These are phyloP conservation scores for Rotaria socialis DNA, from an alignment of 2,888 invertebrate species.

Conservation along the genomic window DNA sequence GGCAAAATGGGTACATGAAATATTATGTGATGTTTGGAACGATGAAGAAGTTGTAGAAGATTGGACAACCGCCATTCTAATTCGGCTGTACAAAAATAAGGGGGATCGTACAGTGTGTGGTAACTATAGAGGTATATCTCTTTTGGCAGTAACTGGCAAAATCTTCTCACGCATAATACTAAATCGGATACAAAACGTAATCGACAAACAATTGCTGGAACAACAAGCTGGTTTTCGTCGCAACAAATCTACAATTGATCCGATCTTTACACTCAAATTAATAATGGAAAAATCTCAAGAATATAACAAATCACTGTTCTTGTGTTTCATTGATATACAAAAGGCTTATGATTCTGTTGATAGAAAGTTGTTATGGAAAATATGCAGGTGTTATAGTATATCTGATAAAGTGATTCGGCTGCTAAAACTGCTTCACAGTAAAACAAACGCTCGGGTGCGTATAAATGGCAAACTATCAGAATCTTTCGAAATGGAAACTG, in stretches of 20 bases:
- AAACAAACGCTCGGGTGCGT: not conserved
- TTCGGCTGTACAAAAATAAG: slow-evolving; percentile 6
- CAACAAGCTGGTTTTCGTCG: slow-evolving; percentile 15
- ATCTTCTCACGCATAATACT: not conserved
- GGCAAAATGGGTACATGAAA: not conserved
- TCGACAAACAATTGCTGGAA: not conserved
- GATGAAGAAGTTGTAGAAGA: not conserved
- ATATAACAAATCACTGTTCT: not conserved
- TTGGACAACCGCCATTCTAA: not conserved
- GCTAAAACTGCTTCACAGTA: not conserved
- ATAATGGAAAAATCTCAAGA: slow-evolving; percentile 15
- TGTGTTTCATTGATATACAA: not conserved
- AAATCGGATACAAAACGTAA: not conserved
- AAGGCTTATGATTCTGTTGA: not conserved
- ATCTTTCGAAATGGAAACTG: slow-evolving; percentile 19
- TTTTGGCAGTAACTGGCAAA: not conserved
- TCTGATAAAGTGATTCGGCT: not conserved
- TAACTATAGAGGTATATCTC: not conserved
- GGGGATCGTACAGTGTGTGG: not conserved
- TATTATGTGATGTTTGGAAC: not conserved
- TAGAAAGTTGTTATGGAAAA: not conserved
- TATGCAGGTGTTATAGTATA: not conserved
- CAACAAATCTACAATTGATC: slow-evolving; percentile 2
- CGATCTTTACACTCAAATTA: not conserved
- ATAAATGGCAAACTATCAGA: not conserved